These are phyloP conservation scores for Asobara japonica DNA, from an alignment of 1,140 invertebrate species.

Conservation along the genomic window DNA sequence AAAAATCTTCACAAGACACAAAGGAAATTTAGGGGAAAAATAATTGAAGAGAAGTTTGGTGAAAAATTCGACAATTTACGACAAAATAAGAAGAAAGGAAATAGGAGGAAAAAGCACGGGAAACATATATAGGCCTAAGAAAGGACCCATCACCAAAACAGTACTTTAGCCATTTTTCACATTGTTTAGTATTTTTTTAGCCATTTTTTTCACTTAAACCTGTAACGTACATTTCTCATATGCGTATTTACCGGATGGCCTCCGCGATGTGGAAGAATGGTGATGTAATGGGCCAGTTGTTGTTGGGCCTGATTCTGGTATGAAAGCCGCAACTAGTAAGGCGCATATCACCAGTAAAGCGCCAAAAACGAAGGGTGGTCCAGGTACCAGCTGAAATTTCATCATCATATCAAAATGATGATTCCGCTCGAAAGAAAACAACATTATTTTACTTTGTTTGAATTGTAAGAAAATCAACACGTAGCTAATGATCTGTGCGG, in stretches of 20 bases:
- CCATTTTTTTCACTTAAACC: constrained; percentile 50
- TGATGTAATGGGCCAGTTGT: constrained; percentile 63
- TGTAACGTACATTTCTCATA: constrained; percentile 68
- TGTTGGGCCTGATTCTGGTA: constrained; percentile 77
- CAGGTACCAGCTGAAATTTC: constrained; percentile 82
- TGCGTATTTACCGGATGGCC: constrained; percentile 67
- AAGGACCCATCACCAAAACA: constrained; percentile 44
- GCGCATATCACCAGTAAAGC: constrained; percentile 96
- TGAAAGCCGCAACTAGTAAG: constrained; percentile 90
- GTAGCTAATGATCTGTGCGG: no score
- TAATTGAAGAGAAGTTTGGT: no score
- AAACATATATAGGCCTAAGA: constrained; percentile 7
- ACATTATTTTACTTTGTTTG: constrained; percentile 29
- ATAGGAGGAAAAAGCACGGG: no score
- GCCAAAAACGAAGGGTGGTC: constrained; percentile 99
- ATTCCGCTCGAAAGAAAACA: neutral
- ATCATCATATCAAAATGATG: constrained; percentile 22
- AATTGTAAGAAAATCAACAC: neutral
- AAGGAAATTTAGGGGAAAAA: no score
- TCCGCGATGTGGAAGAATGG: constrained; percentile 64
- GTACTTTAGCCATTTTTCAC: constrained; percentile 61
- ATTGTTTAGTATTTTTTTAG: constrained; percentile 37
- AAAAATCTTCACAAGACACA: no score
- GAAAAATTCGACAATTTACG: no score
- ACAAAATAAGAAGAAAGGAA: no score